Conservation (phyloP, 2,797 vertebrate species). For the Danio kyathit region DNA sequence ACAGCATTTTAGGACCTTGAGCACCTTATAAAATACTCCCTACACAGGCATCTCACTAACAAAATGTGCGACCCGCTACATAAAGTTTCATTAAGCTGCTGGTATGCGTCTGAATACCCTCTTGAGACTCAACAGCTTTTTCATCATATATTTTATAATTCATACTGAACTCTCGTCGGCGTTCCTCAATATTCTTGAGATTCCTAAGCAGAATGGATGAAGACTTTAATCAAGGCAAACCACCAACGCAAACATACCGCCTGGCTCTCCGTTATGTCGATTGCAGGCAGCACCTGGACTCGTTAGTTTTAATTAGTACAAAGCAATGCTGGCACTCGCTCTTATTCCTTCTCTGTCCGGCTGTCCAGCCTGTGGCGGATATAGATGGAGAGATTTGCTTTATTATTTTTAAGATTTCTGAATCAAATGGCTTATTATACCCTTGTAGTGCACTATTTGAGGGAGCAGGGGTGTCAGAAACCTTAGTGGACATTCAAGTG, state of each 20-base stretch:
- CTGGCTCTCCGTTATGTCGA: slow-evolving; percentile 65
- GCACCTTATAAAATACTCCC: not conserved
- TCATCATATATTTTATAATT: slow-evolving; percentile 66
- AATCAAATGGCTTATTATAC: no score
- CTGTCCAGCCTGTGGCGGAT: no score
- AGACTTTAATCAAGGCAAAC: slow-evolving; percentile 79
- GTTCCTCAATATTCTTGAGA: slow-evolving; percentile 72
- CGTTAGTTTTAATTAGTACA: slow-evolving; percentile 83
- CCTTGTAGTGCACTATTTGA: no score
- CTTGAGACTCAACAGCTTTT: slow-evolving; percentile 24
- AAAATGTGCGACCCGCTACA: not conserved
- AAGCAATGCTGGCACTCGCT: slow-evolving; percentile 61
- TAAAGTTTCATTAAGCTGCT: slow-evolving; percentile 2
- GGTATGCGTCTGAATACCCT: slow-evolving; percentile 32
- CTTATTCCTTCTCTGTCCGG: not conserved
- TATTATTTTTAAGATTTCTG: no score
- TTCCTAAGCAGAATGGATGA: slow-evolving; percentile 80
- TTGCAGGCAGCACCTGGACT: slow-evolving; percentile 74
- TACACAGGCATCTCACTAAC: not conserved
- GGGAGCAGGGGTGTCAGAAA: no score
- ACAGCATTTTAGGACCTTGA: no score
- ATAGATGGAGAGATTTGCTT: no score
- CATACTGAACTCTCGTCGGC: slow-evolving; percentile 77
- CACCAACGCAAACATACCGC: slow-evolving; percentile 79
- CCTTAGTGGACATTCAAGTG: no score